Conservation (phyloP, 2,797 vertebrate genomes). For the Chelon auratus region DNA sequence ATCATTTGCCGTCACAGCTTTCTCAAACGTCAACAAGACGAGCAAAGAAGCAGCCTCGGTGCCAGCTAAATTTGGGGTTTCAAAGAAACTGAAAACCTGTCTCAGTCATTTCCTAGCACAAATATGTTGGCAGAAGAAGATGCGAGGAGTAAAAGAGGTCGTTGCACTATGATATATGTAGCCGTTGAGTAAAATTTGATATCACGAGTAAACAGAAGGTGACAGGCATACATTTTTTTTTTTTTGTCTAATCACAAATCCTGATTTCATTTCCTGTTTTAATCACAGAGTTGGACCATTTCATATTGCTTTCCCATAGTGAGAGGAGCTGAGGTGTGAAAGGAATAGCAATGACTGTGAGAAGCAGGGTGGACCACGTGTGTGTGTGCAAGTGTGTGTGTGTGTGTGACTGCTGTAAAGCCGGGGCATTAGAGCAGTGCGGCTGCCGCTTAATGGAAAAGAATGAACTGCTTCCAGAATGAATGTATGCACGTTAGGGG, state of each 20-base stretch:
- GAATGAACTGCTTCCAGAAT: slow-evolving; percentile 61
- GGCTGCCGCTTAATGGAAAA: slow-evolving; percentile 63
- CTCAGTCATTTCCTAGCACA: slow-evolving; percentile 11
- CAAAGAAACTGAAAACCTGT: slow-evolving; percentile 21
- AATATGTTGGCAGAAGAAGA: slow-evolving; percentile 14
- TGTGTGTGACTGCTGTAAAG: slow-evolving; percentile 43
- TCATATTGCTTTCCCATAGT: slow-evolving; percentile 68
- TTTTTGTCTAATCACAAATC: slow-evolving; percentile 49
- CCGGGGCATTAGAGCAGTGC: slow-evolving; percentile 63
- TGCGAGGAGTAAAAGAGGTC: slow-evolving; percentile 10
- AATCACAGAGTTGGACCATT: slow-evolving; percentile 69
- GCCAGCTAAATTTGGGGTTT: slow-evolving; percentile 13
- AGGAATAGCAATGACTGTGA: slow-evolving; percentile 81
- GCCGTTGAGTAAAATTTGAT: slow-evolving; percentile 20
- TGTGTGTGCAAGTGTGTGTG: slow-evolving; percentile 23
- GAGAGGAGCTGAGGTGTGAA: slow-evolving; percentile 77
- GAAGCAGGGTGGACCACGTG: slow-evolving; percentile 37
- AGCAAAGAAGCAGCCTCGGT: slow-evolving; percentile 25
- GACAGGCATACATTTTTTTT: slow-evolving; percentile 25
- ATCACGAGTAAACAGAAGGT: slow-evolving; percentile 17
- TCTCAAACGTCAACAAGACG: slow-evolving; percentile 8
- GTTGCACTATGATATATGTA: slow-evolving; percentile 23
- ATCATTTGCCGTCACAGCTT: not conserved
- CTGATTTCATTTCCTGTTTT: slow-evolving; percentile 68
- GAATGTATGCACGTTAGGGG: slow-evolving; percentile 47